Base-by-base conservation (phyloP, 23 tunicate species). In the Aplidium turbinatum region DNA sequence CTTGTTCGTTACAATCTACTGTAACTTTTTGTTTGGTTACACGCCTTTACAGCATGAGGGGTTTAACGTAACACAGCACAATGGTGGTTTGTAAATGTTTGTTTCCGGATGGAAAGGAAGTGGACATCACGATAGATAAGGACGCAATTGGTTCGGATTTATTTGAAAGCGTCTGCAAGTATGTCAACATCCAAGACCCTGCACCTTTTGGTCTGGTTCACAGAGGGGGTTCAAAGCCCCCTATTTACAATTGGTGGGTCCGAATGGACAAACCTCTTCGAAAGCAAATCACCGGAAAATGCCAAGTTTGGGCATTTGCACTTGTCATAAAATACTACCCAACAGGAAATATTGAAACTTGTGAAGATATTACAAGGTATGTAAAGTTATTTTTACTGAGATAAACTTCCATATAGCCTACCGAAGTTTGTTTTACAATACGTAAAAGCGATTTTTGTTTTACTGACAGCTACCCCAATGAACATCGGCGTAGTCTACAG, bases 191-290 rank as follows among this genome's bases (percentile, higher is more conserved):
- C 13, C 33, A 35, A 20, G 54, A 75, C 73, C 53, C 70, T 9
- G 46, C 70, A 24, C 69, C 75, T 66, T 76, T 74, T 52, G 87
- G 96, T 33, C 40, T 88, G 9, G 83, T 76, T 2, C 85, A 75
- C 72, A 53, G 80, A n/a, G 77, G 79, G 6, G 96, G 96, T 0
- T 33, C 84, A 11, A 32, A 25, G 19, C 81, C 80, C 2, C 68
- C 96, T 0, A 22, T 82, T 35, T 88, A 88, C 65, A 75, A 68
- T 50, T 88, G 96, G 96, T 88, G 96, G 96, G 70, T 88, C 23
- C 72, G 86, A 18, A 32, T 76, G 73, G 87, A 88, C 38, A 88
- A 88, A 50, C 50, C 51, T 0, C 36, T 88, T 26, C 58, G 60
- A 33, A 60, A 76, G 23, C 96, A 88, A 68, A 63, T 81, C n/a